Percentiles rank a stretch among this genome's conserved stretches.
Conservation (phyloP, 2,797 vertebrate genomes). For the Cirrhinus molitorella region DNA sequence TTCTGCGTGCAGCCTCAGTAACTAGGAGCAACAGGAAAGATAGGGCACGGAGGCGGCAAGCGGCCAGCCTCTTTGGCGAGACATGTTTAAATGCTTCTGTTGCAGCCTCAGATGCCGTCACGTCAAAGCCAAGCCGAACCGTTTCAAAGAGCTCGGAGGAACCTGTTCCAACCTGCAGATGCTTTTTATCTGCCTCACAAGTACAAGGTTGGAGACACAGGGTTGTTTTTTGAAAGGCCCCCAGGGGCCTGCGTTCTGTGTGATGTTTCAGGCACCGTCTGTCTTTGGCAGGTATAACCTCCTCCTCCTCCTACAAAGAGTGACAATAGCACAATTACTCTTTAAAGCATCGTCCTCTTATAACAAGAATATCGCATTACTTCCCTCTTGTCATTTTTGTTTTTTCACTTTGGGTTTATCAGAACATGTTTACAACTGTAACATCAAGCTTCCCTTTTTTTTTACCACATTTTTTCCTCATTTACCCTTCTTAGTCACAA, state of each 20-base stretch:
- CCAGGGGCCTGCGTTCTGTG: conserved; percentile 39
- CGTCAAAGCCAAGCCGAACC: conserved; percentile 66
- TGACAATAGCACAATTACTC: conserved; percentile 32
- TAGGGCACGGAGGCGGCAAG: conserved; percentile 77
- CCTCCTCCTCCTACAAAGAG: conserved; percentile 25
- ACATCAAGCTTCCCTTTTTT: background rate
- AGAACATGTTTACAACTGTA: background rate
- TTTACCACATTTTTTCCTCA: background rate
- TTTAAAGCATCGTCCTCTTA: conserved; percentile 6
- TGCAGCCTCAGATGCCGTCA: conserved; percentile 63
- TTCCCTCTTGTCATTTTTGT: background rate
- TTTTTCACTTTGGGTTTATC: conserved; percentile 5
- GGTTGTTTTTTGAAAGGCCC: conserved; percentile 67
- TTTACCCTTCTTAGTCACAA: background rate
- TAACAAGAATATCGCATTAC: conserved; percentile 20
- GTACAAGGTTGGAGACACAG: conserved; percentile 65
- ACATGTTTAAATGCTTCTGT: conserved; percentile 71
- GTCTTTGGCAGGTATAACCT: conserved; percentile 24
- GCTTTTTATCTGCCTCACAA: conserved; percentile 61
- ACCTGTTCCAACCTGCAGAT: conserved; percentile 70
- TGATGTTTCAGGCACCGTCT: conserved; percentile 48
- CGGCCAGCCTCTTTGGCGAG: conserved; percentile 78
- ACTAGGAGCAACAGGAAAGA: conserved; percentile 79
- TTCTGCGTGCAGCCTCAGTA: conserved; percentile 76
- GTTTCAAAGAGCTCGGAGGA: conserved; percentile 57